Percentiles rank a stretch among this genome's conserved stretches.
phyloP scores from a whole-genome alignment of 2,888 invertebrate genomes.

The Limnephilus marmoratus region DNA sequence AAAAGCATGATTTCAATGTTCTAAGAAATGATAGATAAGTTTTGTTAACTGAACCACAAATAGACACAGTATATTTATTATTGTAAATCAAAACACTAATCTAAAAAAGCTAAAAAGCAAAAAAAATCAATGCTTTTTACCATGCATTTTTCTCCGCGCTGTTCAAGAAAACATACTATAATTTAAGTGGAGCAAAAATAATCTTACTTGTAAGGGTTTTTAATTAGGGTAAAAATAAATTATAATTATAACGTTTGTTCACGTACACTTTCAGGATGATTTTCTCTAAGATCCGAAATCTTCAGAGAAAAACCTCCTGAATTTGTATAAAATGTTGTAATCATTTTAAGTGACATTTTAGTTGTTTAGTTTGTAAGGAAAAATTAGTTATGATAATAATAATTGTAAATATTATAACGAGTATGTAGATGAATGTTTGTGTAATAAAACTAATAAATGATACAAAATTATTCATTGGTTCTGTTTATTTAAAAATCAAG shows the following conservation, averaged over 20 bases:
- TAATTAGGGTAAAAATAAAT: background rate
- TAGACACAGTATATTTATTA: background rate
- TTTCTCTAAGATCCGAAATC: conserved; percentile 71
- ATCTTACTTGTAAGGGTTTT: background rate
- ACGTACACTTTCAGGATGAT: conserved; percentile 76
- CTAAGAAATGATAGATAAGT: background rate
- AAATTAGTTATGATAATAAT: conserved; percentile 3
- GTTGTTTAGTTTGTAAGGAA: background rate
- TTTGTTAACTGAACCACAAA: background rate
- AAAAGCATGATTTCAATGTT: background rate
- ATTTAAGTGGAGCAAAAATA: background rate
- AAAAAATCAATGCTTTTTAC: background rate
- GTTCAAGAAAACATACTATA: background rate
- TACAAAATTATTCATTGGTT: conserved; percentile 9
- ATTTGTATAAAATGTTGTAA: conserved; percentile 70
- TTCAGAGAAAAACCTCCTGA: conserved; percentile 77
- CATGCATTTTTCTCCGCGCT: background rate
- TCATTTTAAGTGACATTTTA: background rate
- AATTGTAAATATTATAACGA: conserved; percentile 16
- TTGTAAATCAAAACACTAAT: background rate
- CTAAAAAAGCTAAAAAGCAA: background rate
- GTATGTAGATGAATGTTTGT: background rate
- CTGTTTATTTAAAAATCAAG: background rate
- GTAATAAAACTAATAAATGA: background rate
- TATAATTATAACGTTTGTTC: background rate